These are phyloP conservation scores for Corbicula japonica DNA, from an alignment of 2,888 invertebrate species.

Conservation along the genomic window DNA sequence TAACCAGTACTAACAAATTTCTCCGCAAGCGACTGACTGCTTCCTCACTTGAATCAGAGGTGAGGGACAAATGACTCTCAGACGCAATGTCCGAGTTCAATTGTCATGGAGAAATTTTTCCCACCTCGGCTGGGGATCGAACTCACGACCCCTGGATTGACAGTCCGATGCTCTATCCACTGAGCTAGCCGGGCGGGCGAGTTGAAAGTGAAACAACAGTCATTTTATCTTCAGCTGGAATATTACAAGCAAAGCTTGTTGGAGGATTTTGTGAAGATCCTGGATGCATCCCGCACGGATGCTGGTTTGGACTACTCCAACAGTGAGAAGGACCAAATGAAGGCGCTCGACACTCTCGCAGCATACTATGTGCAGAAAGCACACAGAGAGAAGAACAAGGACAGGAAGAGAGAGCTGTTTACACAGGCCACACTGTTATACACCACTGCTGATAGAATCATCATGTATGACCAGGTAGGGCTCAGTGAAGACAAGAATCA, in stretches of 20 bases:
- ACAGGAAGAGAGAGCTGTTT: slow-evolving; percentile 96
- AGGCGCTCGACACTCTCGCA: slow-evolving; percentile 98
- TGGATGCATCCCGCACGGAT: slow-evolving; percentile 93
- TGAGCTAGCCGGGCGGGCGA: too few species aligned
- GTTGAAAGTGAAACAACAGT: not conserved
- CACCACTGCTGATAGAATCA: slow-evolving; percentile 99
- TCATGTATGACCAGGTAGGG: slow-evolving; percentile 98
- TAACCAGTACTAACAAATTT: too few species aligned
- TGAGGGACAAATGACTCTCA: too few species aligned
- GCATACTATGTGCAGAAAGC: slow-evolving; percentile 96
- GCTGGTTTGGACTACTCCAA: slow-evolving; percentile 88
- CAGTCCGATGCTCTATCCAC: too few species aligned
- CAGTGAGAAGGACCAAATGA: slow-evolving; percentile 99
- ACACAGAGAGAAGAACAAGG: slow-evolving; percentile 97
- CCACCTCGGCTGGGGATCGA: too few species aligned
- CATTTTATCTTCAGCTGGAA: slow-evolving; percentile 91
- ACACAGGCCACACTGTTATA: slow-evolving; percentile 97
- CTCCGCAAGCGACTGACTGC: too few species aligned
- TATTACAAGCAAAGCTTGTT: slow-evolving; percentile 98
- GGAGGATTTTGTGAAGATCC: slow-evolving; percentile 96
- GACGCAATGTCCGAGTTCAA: too few species aligned
- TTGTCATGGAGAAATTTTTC: too few species aligned
- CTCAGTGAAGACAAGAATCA: too few species aligned
- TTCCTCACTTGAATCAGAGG: too few species aligned
- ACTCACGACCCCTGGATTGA: too few species aligned